Percentiles rank a stretch among this genome's conserved stretches.
Evolutionary conservation across 2,888 invertebrate species (phyloP).

Genomic region (Aleiodes testaceus): DNA sequence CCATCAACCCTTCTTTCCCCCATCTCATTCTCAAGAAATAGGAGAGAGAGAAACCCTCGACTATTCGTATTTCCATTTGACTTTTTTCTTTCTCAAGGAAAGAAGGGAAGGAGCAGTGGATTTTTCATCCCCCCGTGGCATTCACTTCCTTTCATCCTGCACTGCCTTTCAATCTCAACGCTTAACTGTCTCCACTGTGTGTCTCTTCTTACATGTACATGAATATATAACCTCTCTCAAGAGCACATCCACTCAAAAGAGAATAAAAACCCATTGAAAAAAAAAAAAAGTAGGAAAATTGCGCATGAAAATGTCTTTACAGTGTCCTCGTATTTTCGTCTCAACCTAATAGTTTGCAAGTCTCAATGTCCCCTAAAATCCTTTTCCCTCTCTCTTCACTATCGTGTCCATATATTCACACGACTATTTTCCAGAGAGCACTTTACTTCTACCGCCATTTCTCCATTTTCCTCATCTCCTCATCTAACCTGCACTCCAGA

Average conservation of each 20-base stretch:
- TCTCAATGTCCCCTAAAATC: background rate
- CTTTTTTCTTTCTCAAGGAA: slow-evolving; percentile 8
- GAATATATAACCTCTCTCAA: slow-evolving; percentile 4
- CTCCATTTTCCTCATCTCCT: slow-evolving; percentile 6
- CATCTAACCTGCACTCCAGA: slow-evolving; percentile 7
- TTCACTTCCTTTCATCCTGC: background rate
- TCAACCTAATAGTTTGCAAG: slow-evolving; percentile 6
- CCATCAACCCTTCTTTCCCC: slow-evolving; percentile 8
- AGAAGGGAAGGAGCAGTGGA: background rate
- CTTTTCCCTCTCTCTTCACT: background rate
- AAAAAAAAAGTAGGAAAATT: background rate
- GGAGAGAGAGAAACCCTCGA: background rate
- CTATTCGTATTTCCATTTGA: slow-evolving; percentile 36
- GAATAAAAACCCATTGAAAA: too few relatives aligned
- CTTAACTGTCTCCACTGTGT: background rate
- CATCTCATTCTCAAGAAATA: background rate
- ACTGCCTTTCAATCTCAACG: background rate
- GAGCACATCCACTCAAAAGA: too few relatives aligned
- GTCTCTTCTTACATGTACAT: background rate
- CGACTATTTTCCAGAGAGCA: slow-evolving; percentile 19
- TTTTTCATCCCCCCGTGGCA: background rate
- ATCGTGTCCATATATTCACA: slow-evolving; percentile 24
- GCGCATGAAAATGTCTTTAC: slow-evolving; percentile 11
- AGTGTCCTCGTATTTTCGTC: slow-evolving; percentile 3
- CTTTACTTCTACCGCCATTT: slow-evolving; percentile 37